Percentiles rank a stretch among this genome's conserved stretches.
Conservation (phyloP, 2,797 vertebrate species). For the Myotis vivesi region DNA sequence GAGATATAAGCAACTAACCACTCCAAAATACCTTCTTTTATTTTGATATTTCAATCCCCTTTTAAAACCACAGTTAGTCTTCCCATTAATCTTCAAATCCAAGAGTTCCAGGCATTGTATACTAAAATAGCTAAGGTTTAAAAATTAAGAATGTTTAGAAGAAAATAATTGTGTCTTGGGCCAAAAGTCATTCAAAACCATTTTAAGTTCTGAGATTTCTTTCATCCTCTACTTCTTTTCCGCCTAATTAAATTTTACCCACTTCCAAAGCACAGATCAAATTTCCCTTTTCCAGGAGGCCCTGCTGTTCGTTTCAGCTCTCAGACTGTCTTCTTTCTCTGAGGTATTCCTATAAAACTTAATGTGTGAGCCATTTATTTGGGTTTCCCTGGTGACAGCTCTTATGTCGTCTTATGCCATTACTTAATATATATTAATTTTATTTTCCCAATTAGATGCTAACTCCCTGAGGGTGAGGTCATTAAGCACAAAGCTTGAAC, state of each 20-base stretch:
- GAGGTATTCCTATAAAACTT: constrained; percentile 46
- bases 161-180: constrained; percentile 32
- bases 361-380: constrained; percentile 27
- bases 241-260: constrained; percentile 8
- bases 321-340: constrained; percentile 40
- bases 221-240: background rate
- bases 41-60: background rate
- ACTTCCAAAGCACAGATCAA: constrained; percentile 21
- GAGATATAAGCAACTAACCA: background rate
- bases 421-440: constrained; percentile 73
- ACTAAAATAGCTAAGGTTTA: background rate
- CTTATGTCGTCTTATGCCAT: constrained; percentile 44
- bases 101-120: background rate
- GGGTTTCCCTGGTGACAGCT: constrained; percentile 48
- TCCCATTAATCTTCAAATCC: background rate
- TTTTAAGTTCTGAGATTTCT: constrained; percentile 11
- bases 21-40: background rate
- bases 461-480: constrained; percentile 24
- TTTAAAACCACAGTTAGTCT: background rate
- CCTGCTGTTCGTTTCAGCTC: background rate
- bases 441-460: constrained; percentile 59
- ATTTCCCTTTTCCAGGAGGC: background rate
- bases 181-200: constrained; percentile 42
- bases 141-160: background rate
- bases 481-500: constrained; percentile 48